Conservation (phyloP, 2,888 invertebrate species). For the Sinodicranocentrus sp. region DNA sequence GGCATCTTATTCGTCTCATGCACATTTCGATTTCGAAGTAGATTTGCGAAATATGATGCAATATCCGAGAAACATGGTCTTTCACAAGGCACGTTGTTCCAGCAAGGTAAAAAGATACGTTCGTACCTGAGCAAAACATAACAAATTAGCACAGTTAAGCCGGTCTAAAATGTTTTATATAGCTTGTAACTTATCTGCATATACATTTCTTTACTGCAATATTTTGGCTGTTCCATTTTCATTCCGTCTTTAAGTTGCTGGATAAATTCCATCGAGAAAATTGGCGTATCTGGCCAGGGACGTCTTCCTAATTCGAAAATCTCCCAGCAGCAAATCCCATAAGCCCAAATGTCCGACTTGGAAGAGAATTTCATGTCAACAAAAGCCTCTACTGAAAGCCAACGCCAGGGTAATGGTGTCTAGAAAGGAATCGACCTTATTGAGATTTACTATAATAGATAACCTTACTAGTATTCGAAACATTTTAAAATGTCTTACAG, state of each 20-base stretch:
- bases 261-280: constrained; percentile 22
- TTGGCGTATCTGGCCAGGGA: constrained; percentile 26
- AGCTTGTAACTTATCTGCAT: not conserved
- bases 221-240: not conserved
- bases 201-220: constrained; percentile 4
- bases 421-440: not conserved
- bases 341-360: constrained; percentile 36
- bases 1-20: too few relatives aligned
- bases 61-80: too few relatives aligned
- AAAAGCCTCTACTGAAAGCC: constrained; percentile 29
- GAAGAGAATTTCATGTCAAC: constrained; percentile 32
- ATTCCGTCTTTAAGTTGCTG: constrained; percentile 15
- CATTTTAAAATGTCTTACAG: not conserved
- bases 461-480: too few relatives aligned
- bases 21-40: too few relatives aligned
- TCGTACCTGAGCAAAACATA: too few relatives aligned
- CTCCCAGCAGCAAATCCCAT: constrained; percentile 34
- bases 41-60: too few relatives aligned
- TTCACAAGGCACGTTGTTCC: too few relatives aligned
- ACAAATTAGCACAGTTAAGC: too few relatives aligned
- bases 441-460: too few relatives aligned
- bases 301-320: constrained; percentile 28
- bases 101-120: too few relatives aligned
- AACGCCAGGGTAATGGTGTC: constrained; percentile 38
- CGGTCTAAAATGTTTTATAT: too few relatives aligned